Evolutionary conservation across 2,797 vertebrate genomes (phyloP), one percentile per base, ranked within the genome.

Genomic region (Tiaroga cobitis): DNA sequence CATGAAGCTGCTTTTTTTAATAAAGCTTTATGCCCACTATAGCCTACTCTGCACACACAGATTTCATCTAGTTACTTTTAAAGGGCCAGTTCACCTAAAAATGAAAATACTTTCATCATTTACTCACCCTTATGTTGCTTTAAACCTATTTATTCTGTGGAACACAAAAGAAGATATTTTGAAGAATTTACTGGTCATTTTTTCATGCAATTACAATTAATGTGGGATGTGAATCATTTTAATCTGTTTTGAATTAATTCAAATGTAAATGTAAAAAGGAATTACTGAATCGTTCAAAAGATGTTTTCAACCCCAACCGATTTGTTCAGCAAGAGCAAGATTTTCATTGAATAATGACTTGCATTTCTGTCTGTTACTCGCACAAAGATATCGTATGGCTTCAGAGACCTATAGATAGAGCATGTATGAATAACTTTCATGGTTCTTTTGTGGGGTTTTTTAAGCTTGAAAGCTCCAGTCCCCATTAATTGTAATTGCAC

Each of bases 311-410:
- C 16, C 37, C n/a, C n/a, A 54, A 54, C 56, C n/a, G 6, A n/a
- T 56, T 76, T 56, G 26, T 37, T 76, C 32, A 26, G n/a, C 37
- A 11, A 78, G 4, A 77, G 32, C 32, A 77, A 26, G n/a, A 43
- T 61, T 78, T 78, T 78, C 37, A 61, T n/a, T 61, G 37, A 61
- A 61, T 78, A 41, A 78, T 29, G 76, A 29, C 37, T 59, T 61
- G 37, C 3, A 41, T 78, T 78, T 78, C 24, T 78, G 32, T 76
- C 74, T 77, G 32, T 39, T 77, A 16, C 21, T 56, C 51, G 24
- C 49, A 37, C 32, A 76, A 16, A 76, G 51, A 21, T 76, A 37
- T 56, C 41, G 13, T 7, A 19, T 3, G 16, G 37, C n/a, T 78
- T 43, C 16, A 41, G 37, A 61, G 75, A 61, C 8, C 26, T 77